phyloP scores from a whole-genome alignment of 2,888 invertebrate species.

The Drosophila differens region DNA sequence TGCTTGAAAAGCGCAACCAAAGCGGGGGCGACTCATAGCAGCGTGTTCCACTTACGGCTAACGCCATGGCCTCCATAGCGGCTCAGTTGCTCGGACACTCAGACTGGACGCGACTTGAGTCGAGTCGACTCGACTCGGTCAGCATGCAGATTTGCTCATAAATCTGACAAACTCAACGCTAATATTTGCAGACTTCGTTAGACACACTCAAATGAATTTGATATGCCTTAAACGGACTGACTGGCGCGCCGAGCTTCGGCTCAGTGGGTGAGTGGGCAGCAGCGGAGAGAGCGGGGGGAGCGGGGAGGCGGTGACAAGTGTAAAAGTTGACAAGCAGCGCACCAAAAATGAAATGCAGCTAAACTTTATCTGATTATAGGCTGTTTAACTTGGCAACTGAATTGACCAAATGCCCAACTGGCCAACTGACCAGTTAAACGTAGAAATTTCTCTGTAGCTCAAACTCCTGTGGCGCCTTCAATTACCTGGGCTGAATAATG shows the following conservation, averaged over 20 bases:
- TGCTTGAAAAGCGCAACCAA: constrained; percentile 69
- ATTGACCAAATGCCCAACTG: constrained; percentile 54
- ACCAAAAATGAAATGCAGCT: constrained; percentile 70
- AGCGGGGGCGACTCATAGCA: constrained; percentile 69
- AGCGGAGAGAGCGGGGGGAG: neutral
- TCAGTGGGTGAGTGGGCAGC: constrained; percentile 4
- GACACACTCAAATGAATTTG: constrained; percentile 80
- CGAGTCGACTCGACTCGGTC: constrained; percentile 58
- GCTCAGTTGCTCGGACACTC: constrained; percentile 39
- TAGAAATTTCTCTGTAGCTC: neutral
- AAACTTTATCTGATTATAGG: constrained; percentile 71
- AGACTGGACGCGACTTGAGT: constrained; percentile 13
- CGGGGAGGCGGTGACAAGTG: constrained; percentile 64
- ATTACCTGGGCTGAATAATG: constrained; percentile 50
- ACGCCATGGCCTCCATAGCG: constrained; percentile 63
- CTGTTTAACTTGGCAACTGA: constrained; percentile 44
- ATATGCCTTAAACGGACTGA: constrained; percentile 79
- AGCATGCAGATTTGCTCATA: constrained; percentile 81
- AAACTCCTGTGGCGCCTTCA: constrained; percentile 48
- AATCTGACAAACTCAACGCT: constrained; percentile 81
- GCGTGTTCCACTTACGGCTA: constrained; percentile 75
- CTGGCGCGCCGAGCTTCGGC: constrained; percentile 26
- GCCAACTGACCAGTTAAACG: constrained; percentile 36
- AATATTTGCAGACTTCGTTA: constrained; percentile 82
- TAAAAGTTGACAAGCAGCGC: constrained; percentile 75